These are phyloP conservation scores for Zaprionus lineosus DNA, from an alignment of 2,888 invertebrate species.

Conservation along the genomic window DNA sequence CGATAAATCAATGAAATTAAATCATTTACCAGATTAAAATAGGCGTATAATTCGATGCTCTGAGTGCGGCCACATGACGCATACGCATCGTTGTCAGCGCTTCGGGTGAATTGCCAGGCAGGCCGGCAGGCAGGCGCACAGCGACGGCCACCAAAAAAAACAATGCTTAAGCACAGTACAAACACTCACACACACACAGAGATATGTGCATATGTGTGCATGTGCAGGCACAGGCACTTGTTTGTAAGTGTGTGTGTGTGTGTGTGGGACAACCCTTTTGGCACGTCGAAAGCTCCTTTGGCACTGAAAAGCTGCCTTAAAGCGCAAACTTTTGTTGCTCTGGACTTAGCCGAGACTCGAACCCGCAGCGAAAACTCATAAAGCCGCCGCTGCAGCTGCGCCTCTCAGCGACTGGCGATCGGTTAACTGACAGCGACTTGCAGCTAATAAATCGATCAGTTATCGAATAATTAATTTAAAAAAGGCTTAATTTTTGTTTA, in stretches of 20 bases:
- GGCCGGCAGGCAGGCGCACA: slow-evolving; percentile 40
- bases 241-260: background rate
- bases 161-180: no score
- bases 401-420: slow-evolving; percentile 19
- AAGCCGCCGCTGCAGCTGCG: slow-evolving; percentile 35
- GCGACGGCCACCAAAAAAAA: slow-evolving; percentile 15
- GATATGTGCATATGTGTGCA: background rate
- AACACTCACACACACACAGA: background rate
- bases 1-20: slow-evolving; percentile 46
- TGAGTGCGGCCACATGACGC: slow-evolving; percentile 35
- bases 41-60: no score
- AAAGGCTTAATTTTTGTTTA: no score
- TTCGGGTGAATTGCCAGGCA: slow-evolving; percentile 18
- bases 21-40: slow-evolving; percentile 47
- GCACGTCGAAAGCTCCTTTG: slow-evolving; percentile 38
- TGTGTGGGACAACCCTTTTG: slow-evolving; percentile 63
- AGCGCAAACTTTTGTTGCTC: slow-evolving; percentile 56
- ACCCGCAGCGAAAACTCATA: slow-evolving; percentile 37
- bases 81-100: slow-evolving; percentile 56
- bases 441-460: background rate
- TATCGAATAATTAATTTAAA: background rate
- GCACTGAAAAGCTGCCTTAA: slow-evolving; percentile 61
- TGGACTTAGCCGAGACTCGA: slow-evolving; percentile 55
- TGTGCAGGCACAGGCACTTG: background rate
- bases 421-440: background rate